Conservation (phyloP, 2,888 invertebrate species). For the Andrena marginata region DNA sequence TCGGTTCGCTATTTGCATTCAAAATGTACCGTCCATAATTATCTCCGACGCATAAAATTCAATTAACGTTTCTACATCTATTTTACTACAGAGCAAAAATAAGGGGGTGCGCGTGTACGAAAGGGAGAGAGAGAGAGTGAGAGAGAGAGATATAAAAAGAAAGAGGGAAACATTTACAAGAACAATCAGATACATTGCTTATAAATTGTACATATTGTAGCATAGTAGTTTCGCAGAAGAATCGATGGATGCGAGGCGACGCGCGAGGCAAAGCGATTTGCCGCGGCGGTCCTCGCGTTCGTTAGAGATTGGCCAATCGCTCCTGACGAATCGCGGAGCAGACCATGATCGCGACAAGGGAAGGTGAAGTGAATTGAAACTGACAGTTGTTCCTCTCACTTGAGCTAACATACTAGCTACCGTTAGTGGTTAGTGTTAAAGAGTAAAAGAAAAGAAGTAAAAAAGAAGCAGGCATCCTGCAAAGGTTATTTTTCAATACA, state of each 20-base stretch:
- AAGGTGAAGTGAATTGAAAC: conserved; percentile 62
- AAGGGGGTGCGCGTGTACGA: conserved; percentile 17
- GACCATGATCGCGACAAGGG: conserved; percentile 58
- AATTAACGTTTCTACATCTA: conserved; percentile 47
- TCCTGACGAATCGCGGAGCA: conserved; percentile 53
- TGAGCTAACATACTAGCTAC: conserved; percentile 69
- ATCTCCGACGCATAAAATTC: conserved; percentile 43
- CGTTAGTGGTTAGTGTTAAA: conserved; percentile 70
- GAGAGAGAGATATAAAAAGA: too few species aligned
- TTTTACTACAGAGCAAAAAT: conserved; percentile 46
- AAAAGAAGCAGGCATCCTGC: conserved; percentile 71
- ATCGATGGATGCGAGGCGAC: conserved; percentile 66
- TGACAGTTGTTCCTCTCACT: conserved; percentile 71
- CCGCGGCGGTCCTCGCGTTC: conserved; percentile 49
- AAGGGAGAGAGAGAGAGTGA: neutral
- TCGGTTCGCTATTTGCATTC: conserved; percentile 50
- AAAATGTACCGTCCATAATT: conserved; percentile 61
- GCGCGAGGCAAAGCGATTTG: conserved; percentile 36
- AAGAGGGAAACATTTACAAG: conserved; percentile 63
- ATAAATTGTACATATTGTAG: conserved; percentile 80
- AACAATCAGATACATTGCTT: conserved; percentile 72
- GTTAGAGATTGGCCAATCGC: conserved; percentile 67
- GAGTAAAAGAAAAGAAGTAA: conserved; percentile 63
- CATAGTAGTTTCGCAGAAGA: conserved; percentile 73
- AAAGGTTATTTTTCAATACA: conserved; percentile 80